A percentile compares a stretch with the other conserved stretches of the same genome.
These are phyloP conservation scores for Anguilla rostrata DNA, from an alignment of 2,113 vertebrate species.

Conservation along the genomic window DNA sequence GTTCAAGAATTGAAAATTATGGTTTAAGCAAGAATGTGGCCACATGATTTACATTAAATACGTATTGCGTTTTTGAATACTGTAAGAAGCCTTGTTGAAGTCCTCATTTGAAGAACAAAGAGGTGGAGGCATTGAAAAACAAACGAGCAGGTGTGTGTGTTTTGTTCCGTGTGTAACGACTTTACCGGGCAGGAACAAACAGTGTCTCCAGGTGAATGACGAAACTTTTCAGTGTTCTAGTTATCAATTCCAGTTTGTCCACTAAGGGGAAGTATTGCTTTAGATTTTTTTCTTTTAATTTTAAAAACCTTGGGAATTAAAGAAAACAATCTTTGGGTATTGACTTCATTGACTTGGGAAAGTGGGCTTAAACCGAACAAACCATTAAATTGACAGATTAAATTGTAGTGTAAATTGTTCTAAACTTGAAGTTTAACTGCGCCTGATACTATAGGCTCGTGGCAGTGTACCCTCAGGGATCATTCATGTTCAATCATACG, in stretches of 20 bases:
- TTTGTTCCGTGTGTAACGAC: constrained; percentile 4
- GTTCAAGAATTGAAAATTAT: neutral
- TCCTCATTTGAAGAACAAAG: neutral
- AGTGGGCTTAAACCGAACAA: no score
- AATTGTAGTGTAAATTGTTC: no score
- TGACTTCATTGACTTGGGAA: no score
- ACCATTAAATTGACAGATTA: no score
- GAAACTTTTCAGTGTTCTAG: no score
- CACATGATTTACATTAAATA: neutral
- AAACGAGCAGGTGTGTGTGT: neutral
- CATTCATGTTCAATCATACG: no score
- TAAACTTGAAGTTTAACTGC: no score
- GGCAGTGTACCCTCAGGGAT: no score
- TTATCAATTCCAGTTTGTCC: neutral
- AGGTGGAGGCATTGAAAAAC: neutral
- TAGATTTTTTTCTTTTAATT: neutral
- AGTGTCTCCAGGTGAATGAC: constrained; percentile 2
- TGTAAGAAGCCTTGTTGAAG: neutral
- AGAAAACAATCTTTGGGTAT: neutral
- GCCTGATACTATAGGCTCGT: no score
- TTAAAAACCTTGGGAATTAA: neutral
- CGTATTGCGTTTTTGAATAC: neutral
- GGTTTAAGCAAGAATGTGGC: neutral
- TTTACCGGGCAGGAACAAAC: neutral
- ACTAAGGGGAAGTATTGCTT: constrained; percentile 10